phyloP scores from a whole-genome alignment of 2,797 vertebrate species.

The Heliangelus exortis region DNA sequence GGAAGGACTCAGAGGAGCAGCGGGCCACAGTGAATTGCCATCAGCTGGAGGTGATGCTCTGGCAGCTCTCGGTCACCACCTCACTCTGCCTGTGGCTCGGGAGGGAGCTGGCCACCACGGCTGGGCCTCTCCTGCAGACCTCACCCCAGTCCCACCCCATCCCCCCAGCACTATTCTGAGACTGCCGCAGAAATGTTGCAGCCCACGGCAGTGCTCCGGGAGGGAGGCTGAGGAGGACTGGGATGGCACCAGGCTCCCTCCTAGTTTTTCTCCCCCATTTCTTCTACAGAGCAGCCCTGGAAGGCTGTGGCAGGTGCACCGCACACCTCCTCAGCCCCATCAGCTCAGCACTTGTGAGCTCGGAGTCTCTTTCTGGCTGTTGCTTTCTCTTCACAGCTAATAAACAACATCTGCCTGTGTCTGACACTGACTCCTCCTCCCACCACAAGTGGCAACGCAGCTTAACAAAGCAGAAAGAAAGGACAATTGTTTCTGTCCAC shows the following conservation, averaged over 20 bases:
- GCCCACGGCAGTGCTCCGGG: no score
- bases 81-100: fast-evolving
- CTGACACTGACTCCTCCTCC: fast-evolving
- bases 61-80: not conserved
- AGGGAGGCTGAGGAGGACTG: no score
- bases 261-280: fast-evolving
- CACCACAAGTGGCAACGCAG: not conserved
- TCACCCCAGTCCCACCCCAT: not conserved
- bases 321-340: no score
- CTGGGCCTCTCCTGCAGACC: no score
- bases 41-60: not conserved
- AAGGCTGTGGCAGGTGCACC: fast-evolving
- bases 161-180: not conserved
- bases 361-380: fast-evolving
- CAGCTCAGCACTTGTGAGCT: fast-evolving
- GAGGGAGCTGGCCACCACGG: no score
- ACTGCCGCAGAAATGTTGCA: fast-evolving
- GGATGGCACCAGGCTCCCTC: not conserved
- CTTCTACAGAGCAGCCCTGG: not conserved
- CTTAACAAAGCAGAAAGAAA: not conserved
- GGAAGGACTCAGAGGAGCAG: no score
- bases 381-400: no score
- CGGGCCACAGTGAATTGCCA: fast-evolving
- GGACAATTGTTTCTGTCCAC: fast-evolving
- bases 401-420: fast-evolving